Conservation (phyloP, 2,797 vertebrate genomes). For the Delichon dasypus region DNA sequence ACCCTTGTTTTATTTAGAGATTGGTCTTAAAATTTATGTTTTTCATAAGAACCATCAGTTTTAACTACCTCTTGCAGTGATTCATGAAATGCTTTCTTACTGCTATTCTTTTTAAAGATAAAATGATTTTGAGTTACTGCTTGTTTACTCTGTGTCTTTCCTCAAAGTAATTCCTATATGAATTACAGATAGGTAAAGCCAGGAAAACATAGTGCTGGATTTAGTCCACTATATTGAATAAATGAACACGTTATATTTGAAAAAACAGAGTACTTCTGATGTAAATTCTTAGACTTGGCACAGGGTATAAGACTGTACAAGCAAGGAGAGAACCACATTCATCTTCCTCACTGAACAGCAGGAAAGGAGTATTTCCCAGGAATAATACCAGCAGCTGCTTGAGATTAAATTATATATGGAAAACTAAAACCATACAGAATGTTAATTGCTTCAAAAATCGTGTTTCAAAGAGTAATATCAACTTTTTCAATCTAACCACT, state of each 20-base stretch:
- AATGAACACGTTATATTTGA: neutral
- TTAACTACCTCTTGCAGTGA: neutral
- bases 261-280: neutral
- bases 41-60: constrained; percentile 9
- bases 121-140: neutral
- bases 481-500: neutral
- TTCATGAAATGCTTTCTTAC: neutral
- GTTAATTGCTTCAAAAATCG: neutral
- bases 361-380: neutral
- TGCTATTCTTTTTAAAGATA: neutral
- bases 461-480: neutral
- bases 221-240: neutral
- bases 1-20: constrained; percentile 20
- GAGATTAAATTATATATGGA: neutral
- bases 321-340: neutral
- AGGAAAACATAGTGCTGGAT: neutral
- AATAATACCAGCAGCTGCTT: neutral
- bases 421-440: neutral
- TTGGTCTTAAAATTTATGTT: constrained; percentile 17
- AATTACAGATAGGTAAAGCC: neutral
- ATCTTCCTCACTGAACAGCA: neutral
- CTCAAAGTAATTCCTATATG: neutral
- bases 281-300: constrained; percentile 4
- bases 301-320: neutral
- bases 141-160: constrained; percentile 9